These are phyloP conservation scores for Willisornis vidua DNA, from an alignment of 2,113 vertebrate genomes.

Conservation along the genomic window DNA sequence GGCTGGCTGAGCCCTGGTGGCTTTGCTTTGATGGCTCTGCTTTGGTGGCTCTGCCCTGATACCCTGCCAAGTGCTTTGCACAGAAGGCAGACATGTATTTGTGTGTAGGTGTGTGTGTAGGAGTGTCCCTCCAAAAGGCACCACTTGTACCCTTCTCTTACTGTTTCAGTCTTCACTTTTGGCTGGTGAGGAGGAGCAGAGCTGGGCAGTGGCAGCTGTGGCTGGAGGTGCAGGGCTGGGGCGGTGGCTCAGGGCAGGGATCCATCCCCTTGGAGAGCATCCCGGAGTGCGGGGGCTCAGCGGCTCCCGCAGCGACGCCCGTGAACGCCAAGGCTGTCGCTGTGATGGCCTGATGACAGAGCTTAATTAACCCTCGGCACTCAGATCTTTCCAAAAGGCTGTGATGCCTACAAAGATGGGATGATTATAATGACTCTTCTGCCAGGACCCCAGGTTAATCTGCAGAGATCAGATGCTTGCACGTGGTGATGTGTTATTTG, in stretches of 20 bases:
- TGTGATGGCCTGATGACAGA: background rate
- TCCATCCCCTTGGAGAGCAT: background rate
- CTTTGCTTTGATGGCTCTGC: background rate
- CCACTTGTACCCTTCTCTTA: background rate
- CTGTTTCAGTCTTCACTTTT: background rate
- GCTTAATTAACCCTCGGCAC: background rate
- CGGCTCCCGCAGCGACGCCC: fast-evolving
- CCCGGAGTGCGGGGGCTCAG: background rate
- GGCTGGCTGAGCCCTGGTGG: background rate
- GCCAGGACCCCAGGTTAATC: background rate
- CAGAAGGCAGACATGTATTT: fast-evolving
- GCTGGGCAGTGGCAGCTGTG: background rate
- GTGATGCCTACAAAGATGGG: background rate
- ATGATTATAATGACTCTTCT: background rate
- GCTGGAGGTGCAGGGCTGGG: fast-evolving
- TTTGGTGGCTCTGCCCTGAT: background rate
- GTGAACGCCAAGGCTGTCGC: background rate
- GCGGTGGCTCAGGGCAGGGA: background rate
- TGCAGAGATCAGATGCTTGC: fast-evolving
- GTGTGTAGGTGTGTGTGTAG: fast-evolving
- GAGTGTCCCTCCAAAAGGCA: background rate
- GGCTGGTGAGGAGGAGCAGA: background rate
- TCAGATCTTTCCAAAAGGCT: background rate
- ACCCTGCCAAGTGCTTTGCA: background rate
- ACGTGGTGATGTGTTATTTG: background rate